Evolutionary conservation across 1,140 invertebrate species (phyloP).

Genomic region (Drosophila albomicans): DNA sequence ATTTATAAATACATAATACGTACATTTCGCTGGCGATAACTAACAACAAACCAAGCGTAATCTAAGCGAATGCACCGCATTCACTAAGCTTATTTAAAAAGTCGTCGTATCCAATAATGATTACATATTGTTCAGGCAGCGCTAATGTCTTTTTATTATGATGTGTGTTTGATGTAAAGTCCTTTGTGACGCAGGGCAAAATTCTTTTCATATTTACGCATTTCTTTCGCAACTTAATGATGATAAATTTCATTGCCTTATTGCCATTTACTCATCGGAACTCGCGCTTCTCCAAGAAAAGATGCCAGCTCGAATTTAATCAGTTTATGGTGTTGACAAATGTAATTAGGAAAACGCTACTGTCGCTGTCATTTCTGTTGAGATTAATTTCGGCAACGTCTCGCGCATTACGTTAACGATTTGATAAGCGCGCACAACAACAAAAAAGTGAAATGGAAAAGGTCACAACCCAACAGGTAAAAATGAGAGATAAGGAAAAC

Average conservation of each 20-base stretch:
- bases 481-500: neutral
- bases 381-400: conserved; percentile 34
- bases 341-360: conserved; percentile 37
- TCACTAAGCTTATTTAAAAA: too few species aligned
- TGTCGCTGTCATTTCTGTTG: conserved; percentile 26
- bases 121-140: neutral
- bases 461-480: neutral
- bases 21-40: too few species aligned
- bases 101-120: neutral
- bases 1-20: too few species aligned
- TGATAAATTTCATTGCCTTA: conserved; percentile 43
- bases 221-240: conserved; percentile 40
- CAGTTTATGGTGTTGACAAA: conserved; percentile 46
- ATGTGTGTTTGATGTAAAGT: neutral
- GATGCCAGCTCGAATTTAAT: conserved; percentile 31
- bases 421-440: conserved; percentile 11
- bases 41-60: too few species aligned
- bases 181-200: neutral
- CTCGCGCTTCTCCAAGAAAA: neutral
- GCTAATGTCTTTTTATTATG: conserved; percentile 17
- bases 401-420: conserved; percentile 12
- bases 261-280: conserved; percentile 26
- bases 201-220: conserved; percentile 29
- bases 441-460: neutral
- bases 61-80: too few species aligned